phyloP scores from a whole-genome alignment of 2,888 invertebrate species.

The Amphipyra tragopoginis region DNA sequence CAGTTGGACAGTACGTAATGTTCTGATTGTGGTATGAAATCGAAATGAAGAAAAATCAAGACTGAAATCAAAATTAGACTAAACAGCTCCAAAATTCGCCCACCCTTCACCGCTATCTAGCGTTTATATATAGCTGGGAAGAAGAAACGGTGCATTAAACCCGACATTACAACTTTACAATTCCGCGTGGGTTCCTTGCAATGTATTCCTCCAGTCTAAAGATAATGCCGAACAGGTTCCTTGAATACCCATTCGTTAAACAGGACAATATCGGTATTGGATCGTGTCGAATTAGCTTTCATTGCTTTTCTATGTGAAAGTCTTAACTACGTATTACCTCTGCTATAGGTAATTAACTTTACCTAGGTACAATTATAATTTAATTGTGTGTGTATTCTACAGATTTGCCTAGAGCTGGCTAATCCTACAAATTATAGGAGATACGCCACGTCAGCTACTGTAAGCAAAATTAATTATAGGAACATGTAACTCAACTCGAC shows the following conservation, averaged over 20 bases:
- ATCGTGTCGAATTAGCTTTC: slow-evolving; percentile 43
- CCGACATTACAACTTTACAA: slow-evolving; percentile 22
- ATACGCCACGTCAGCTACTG: slow-evolving; percentile 37
- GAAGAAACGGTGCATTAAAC: too few relatives aligned
- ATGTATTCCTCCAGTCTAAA: slow-evolving; percentile 33
- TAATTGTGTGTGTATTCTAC: slow-evolving; percentile 10
- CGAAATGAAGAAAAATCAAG: too few relatives aligned
- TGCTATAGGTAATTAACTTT: not conserved
- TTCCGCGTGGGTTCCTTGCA: slow-evolving; percentile 23
- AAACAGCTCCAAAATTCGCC: too few relatives aligned
- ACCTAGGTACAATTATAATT: slow-evolving; percentile 14
- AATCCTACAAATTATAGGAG: slow-evolving; percentile 37
- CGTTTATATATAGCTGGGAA: too few relatives aligned
- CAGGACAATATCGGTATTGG: slow-evolving; percentile 35
- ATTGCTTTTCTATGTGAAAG: slow-evolving; percentile 24
- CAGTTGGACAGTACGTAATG: too few relatives aligned
- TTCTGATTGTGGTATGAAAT: too few relatives aligned
- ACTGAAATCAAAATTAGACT: too few relatives aligned
- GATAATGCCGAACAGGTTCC: slow-evolving; percentile 36
- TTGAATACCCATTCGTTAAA: slow-evolving; percentile 26
- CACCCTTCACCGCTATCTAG: too few relatives aligned
- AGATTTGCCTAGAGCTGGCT: slow-evolving; percentile 21
- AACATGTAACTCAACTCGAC: slow-evolving; percentile 13
- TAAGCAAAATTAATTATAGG: slow-evolving; percentile 49
- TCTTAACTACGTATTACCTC: slow-evolving; percentile 7